phyloP scores from a whole-genome alignment of 2,113 vertebrate genomes.

The Physeter macrocephalus region DNA sequence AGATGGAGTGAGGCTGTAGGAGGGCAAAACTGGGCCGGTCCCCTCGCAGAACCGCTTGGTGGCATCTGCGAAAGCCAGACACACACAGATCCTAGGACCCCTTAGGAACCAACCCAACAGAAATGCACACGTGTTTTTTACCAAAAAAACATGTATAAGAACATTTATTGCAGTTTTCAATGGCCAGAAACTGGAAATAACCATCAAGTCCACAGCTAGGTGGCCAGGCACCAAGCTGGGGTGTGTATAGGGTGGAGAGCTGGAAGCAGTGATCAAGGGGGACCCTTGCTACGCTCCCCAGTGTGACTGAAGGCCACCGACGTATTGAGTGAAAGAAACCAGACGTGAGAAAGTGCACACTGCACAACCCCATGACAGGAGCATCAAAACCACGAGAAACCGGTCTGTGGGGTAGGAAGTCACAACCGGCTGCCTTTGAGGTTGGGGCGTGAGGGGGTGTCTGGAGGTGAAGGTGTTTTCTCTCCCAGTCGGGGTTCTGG shows the following conservation, averaged over 20 bases:
- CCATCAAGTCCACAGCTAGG: accelerated
- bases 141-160: not conserved
- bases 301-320: accelerated
- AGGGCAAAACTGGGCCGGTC: not conserved
- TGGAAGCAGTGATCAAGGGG: accelerated
- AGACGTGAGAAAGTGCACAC: accelerated
- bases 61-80: not conserved
- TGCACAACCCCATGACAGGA: accelerated
- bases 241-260: accelerated
- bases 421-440: accelerated
- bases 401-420: accelerated
- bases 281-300: accelerated
- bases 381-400: accelerated
- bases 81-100: accelerated
- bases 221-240: accelerated
- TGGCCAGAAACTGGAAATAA: not conserved
- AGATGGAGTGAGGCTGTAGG: accelerated
- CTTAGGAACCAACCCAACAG: accelerated
- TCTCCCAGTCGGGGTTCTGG: accelerated
- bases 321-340: accelerated
- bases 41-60: accelerated
- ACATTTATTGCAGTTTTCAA: accelerated
- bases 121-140: accelerated
- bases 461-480: accelerated
- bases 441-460: accelerated